A percentile compares a stretch with the other conserved stretches of the same genome.
phyloP scores from a whole-genome alignment of 2,113 vertebrate genomes.

The Meleagris gallopavo region DNA sequence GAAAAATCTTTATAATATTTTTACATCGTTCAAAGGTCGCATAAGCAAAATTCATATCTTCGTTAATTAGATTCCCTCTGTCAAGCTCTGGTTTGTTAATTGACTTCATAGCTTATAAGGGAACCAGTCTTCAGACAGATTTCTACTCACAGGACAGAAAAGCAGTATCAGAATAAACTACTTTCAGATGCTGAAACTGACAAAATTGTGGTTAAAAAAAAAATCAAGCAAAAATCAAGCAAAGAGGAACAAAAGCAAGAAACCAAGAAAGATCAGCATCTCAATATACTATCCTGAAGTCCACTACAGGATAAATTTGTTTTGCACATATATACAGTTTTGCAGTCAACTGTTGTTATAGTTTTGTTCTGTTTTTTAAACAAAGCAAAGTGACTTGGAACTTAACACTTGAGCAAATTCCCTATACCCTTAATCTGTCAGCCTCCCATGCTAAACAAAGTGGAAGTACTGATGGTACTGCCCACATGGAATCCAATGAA shows the following conservation, averaged over 20 bases:
- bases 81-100: neutral
- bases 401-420: neutral
- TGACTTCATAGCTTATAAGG: neutral
- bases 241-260: neutral
- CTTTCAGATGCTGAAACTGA: neutral
- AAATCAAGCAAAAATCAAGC: fast-evolving
- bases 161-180: neutral
- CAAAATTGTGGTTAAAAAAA: neutral
- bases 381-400: neutral
- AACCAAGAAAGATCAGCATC: neutral
- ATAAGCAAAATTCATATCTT: neutral
- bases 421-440: neutral
- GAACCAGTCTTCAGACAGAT: neutral
- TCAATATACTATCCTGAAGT: neutral
- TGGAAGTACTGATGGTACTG: neutral
- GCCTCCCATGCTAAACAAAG: neutral
- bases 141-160: neutral
- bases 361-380: neutral
- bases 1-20: neutral
- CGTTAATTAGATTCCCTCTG: neutral
- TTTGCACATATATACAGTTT: neutral
- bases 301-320: neutral
- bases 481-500: neutral
- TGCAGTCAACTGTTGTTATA: neutral
- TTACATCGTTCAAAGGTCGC: neutral